A percentile compares a stretch with the other conserved stretches of the same genome.
Conservation (phyloP, 2,113 vertebrate species). For the Tragulus kanchil region DNA sequence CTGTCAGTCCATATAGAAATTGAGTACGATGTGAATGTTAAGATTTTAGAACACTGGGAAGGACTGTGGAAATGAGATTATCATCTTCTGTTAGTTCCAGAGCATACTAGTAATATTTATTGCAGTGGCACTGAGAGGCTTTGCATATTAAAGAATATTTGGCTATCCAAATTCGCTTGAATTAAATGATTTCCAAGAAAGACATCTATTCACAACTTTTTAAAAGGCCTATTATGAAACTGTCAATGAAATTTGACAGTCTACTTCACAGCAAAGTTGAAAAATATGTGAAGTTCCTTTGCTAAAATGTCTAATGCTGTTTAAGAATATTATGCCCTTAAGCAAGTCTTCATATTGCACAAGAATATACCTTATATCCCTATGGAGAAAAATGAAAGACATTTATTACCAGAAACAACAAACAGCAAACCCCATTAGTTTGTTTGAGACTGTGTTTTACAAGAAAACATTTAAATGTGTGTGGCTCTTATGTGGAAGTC, state of each 20-base stretch:
- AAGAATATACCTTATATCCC: constrained; percentile 58
- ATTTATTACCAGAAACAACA: constrained; percentile 74
- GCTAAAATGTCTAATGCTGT: constrained; percentile 74
- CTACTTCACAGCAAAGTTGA: constrained; percentile 88
- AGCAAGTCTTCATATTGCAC: not conserved
- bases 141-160: constrained; percentile 64
- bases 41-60: constrained; percentile 89
- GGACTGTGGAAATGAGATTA: constrained; percentile 89
- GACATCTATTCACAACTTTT: constrained; percentile 71
- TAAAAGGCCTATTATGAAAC: constrained; percentile 80
- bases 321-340: constrained; percentile 80
- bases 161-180: constrained; percentile 70
- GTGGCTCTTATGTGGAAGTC: constrained; percentile 65
- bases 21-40: constrained; percentile 87
- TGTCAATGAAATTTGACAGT: constrained; percentile 80
- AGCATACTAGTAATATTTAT: constrained; percentile 89
- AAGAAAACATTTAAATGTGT: constrained; percentile 74
- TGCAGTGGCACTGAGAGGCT: constrained; percentile 87
- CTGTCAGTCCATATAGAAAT: constrained; percentile 85
- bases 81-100: constrained; percentile 87
- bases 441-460: constrained; percentile 76
- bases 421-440: constrained; percentile 72
- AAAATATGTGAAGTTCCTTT: constrained; percentile 83
- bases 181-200: constrained; percentile 72
- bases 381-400: constrained; percentile 60